Percentiles rank a stretch among this genome's conserved stretches.
Evolutionary conservation across 2,888 invertebrate genomes (phyloP).

Genomic region (Mystacides longicornis): DNA sequence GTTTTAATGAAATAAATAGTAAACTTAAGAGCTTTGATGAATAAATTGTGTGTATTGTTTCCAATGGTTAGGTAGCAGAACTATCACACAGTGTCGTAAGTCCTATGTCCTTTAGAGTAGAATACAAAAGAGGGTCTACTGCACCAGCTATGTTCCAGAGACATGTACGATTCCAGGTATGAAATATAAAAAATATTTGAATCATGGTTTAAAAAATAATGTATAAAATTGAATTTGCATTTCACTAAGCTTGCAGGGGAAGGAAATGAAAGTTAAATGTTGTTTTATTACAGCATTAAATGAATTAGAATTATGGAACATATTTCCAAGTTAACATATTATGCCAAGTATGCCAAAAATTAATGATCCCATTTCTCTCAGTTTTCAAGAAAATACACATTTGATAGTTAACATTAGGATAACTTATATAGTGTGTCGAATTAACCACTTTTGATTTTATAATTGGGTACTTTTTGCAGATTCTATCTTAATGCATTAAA

Average conservation of each 20-base stretch:
- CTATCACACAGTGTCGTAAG: constrained; percentile 96
- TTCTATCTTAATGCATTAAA: too few species aligned
- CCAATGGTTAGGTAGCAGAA: constrained; percentile 72
- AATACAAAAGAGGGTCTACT: constrained; percentile 90
- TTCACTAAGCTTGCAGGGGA: too few species aligned
- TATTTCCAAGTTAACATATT: not conserved
- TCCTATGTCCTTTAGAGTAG: constrained; percentile 96
- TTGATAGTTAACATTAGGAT: too few species aligned
- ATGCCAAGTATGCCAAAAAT: not conserved
- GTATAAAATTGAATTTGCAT: too few species aligned
- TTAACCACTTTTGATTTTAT: too few species aligned
- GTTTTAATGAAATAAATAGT: not conserved
- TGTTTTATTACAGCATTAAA: too few species aligned
- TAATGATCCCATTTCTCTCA: too few species aligned
- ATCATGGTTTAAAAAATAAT: too few species aligned
- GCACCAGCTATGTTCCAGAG: constrained; percentile 95
- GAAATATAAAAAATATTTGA: constrained; percentile 6
- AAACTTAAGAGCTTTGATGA: not conserved
- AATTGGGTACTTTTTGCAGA: too few species aligned
- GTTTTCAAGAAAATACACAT: too few species aligned
- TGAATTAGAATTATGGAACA: too few species aligned
- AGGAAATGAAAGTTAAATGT: not conserved
- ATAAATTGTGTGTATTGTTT: not conserved
- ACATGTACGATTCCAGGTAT: constrained; percentile 86
- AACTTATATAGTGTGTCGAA: too few species aligned